Percentiles rank a stretch among this genome's conserved stretches.
These are phyloP conservation scores for Drosophila bifasciata DNA, from an alignment of 1,140 invertebrate genomes.

Conservation along the genomic window DNA sequence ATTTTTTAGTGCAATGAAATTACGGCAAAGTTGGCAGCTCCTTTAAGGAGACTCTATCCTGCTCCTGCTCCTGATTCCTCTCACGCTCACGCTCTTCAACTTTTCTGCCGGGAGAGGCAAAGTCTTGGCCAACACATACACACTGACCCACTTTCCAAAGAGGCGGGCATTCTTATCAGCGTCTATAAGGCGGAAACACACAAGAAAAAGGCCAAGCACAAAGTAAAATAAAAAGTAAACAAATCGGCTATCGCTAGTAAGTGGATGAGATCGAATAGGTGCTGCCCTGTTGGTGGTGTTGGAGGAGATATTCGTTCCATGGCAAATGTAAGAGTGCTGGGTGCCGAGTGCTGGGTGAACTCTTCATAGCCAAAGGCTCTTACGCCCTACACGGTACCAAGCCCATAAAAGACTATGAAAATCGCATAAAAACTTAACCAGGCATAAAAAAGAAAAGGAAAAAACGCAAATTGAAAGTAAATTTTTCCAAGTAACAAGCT, in stretches of 20 bases:
- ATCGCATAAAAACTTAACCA: slow-evolving; percentile 59
- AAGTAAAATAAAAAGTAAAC: slow-evolving; percentile 36
- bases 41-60: slow-evolving; percentile 24
- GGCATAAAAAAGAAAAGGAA: slow-evolving; percentile 52
- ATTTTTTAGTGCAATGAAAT: slow-evolving; percentile 54
- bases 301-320: too few species aligned
- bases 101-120: slow-evolving; percentile 25
- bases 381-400: neutral
- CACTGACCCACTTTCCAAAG: slow-evolving; percentile 58
- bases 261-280: slow-evolving; percentile 6
- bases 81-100: neutral
- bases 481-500: slow-evolving; percentile 38
- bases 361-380: too few species aligned
- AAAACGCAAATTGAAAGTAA: slow-evolving; percentile 69
- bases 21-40: slow-evolving; percentile 48
- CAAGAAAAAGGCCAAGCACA: slow-evolving; percentile 19
- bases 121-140: slow-evolving; percentile 51
- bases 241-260: slow-evolving; percentile 4
- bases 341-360: too few species aligned
- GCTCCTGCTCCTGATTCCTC: slow-evolving; percentile 13
- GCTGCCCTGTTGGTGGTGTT: too few species aligned
- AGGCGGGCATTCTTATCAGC: neutral
- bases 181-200: slow-evolving; percentile 4
- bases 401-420: slow-evolving; percentile 50
- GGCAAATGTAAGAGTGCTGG: neutral